Conservation (phyloP, 2,888 invertebrate genomes). For the Oscheius onirici region DNA sequence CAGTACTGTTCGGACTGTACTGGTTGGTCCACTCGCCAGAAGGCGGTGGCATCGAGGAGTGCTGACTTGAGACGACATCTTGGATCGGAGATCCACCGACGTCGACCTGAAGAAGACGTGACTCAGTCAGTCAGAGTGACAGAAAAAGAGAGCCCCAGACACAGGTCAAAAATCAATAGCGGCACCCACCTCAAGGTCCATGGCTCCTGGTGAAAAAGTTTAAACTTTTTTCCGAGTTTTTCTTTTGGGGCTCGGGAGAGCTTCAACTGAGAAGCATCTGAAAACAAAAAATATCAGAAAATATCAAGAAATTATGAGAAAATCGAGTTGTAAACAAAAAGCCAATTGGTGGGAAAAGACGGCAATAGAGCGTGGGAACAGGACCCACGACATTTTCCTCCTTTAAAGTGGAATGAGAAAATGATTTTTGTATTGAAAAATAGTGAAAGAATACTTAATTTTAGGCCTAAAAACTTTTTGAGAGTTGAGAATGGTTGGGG, state of each 20-base stretch:
- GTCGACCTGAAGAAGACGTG: slow-evolving; percentile 55
- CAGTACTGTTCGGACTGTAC: slow-evolving; percentile 45
- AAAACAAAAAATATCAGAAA: neutral
- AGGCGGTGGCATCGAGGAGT: slow-evolving; percentile 46
- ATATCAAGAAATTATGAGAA: neutral
- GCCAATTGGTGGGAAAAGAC: neutral
- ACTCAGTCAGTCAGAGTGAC: neutral
- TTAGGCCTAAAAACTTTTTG: neutral
- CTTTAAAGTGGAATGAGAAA: neutral
- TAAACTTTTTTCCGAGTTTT: neutral
- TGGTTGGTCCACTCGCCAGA: slow-evolving; percentile 47
- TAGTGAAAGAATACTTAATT: neutral
- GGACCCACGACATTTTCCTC: too few species aligned
- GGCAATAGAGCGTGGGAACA: neutral
- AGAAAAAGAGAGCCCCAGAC: neutral
- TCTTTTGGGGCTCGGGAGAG: neutral
- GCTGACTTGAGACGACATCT: slow-evolving; percentile 19
- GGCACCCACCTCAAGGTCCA: slow-evolving; percentile 16
- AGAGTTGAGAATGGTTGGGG: neutral
- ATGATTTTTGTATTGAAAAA: neutral
- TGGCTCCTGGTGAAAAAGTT: neutral
- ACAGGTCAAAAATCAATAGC: neutral
- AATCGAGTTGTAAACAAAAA: neutral
- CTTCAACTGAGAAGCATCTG: neutral
- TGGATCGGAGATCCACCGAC: slow-evolving; percentile 40